Percentiles rank a stretch among this genome's conserved stretches.
These are phyloP conservation scores for Adelosebastes latens DNA, from an alignment of 2,797 vertebrate genomes.

Conservation along the genomic window DNA sequence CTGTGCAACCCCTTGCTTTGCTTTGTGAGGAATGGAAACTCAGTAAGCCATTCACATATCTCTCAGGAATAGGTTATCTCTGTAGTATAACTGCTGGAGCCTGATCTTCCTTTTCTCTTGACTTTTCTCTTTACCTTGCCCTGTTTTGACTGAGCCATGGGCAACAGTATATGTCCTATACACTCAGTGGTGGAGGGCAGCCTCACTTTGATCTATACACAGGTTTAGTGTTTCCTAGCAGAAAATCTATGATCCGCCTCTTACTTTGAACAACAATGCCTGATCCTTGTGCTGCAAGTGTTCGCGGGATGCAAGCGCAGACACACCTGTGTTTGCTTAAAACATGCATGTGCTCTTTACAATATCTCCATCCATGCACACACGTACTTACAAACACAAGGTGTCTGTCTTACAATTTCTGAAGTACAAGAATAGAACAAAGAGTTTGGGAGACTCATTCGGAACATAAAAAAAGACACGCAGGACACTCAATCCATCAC, in stretches of 20 bases:
- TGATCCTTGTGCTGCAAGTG: slow-evolving; percentile 15
- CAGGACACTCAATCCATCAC: slow-evolving; percentile 36
- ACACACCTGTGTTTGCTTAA: background rate
- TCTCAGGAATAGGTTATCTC: slow-evolving; percentile 23
- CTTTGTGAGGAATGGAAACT: slow-evolving; percentile 26
- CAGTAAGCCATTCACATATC: slow-evolving; percentile 11
- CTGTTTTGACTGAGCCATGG: slow-evolving; percentile 42
- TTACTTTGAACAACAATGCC: slow-evolving; percentile 63
- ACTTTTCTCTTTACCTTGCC: slow-evolving; percentile 31
- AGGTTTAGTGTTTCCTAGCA: slow-evolving; percentile 49
- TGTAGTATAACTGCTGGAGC: slow-evolving; percentile 10
- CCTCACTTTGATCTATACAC: slow-evolving; percentile 54
- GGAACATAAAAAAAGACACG: slow-evolving; percentile 15
- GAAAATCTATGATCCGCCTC: slow-evolving; percentile 58
- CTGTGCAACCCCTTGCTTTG: slow-evolving; percentile 13
- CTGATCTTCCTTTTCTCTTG: slow-evolving; percentile 28
- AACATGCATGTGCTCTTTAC: slow-evolving; percentile 1
- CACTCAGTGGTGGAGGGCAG: slow-evolving; percentile 42
- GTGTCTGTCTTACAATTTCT: slow-evolving; percentile 3
- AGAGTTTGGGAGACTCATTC: slow-evolving; percentile 31
- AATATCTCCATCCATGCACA: background rate
- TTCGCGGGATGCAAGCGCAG: slow-evolving; percentile 8
- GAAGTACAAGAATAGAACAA: slow-evolving; percentile 19
- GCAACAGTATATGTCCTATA: slow-evolving; percentile 39
- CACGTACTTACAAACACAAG: background rate